Conservation (phyloP, 2,113 vertebrate genomes). For the Phalacrocorax carbo region DNA sequence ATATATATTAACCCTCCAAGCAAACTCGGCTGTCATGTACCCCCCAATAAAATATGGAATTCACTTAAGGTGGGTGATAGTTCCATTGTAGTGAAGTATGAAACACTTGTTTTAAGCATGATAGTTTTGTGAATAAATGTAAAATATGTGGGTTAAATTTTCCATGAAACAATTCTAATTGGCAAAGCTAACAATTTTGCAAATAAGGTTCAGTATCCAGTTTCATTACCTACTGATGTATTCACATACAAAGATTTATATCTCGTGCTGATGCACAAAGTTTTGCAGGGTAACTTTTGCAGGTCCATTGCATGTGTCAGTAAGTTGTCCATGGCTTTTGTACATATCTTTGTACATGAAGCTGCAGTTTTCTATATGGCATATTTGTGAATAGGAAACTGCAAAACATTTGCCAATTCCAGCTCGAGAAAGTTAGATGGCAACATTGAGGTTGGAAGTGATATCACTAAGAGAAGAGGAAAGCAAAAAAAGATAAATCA, state of each 20-base stretch:
- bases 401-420: not conserved
- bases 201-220: not conserved
- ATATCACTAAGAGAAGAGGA: not conserved
- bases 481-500: not conserved
- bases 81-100: not conserved
- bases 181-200: not conserved
- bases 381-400: not conserved
- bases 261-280: not conserved
- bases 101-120: not conserved
- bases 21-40: not conserved
- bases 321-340: not conserved
- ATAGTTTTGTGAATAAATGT: conserved; percentile 2
- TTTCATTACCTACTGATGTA: not conserved
- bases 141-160: not conserved
- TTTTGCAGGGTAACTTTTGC: not conserved
- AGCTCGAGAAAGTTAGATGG: not conserved
- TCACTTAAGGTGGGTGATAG: not conserved
- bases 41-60: not conserved
- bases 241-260: not conserved
- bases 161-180: not conserved
- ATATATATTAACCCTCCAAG: conserved; percentile 22
- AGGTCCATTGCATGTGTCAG: not conserved
- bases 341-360: not conserved
- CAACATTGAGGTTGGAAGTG: not conserved
- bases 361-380: not conserved